Evolutionary conservation across 2,888 invertebrate species (phyloP).

Genomic region (Lepeophtheirus nordmannii): DNA sequence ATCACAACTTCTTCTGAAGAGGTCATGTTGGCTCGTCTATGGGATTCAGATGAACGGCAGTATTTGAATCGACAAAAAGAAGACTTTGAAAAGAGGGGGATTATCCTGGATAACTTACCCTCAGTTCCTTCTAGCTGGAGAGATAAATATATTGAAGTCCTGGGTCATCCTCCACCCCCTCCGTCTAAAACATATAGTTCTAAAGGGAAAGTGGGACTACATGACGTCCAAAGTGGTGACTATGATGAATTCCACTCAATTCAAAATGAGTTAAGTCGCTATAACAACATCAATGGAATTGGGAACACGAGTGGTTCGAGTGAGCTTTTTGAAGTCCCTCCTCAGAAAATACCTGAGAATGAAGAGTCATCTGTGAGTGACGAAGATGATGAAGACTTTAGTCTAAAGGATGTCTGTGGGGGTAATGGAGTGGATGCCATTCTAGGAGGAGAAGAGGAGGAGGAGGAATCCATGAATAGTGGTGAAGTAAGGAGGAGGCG

Average conservation of each 20-base stretch:
- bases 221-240: neutral
- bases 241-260: neutral
- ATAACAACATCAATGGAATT: neutral
- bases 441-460: conserved; percentile 24
- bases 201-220: neutral
- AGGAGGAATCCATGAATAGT: neutral
- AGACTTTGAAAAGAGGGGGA: conserved; percentile 24
- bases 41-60: conserved; percentile 53
- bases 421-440: conserved; percentile 12
- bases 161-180: neutral
- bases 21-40: conserved; percentile 57
- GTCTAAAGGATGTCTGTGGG: conserved; percentile 2
- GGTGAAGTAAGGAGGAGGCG: neutral
- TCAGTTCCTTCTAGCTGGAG: neutral
- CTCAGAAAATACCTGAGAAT: neutral
- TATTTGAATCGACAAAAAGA: conserved; percentile 37
- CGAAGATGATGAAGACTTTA: conserved; percentile 14
- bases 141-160: conserved; percentile 8
- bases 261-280: conserved; percentile 6
- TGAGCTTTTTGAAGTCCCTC: conserved; percentile 1
- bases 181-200: neutral
- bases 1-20: conserved; percentile 48
- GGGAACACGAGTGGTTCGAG: neutral
- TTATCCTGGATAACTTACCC: conserved; percentile 21
- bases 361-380: neutral